phyloP scores from a whole-genome alignment of 2,888 invertebrate genomes.

The Parthenolecanium corni region DNA sequence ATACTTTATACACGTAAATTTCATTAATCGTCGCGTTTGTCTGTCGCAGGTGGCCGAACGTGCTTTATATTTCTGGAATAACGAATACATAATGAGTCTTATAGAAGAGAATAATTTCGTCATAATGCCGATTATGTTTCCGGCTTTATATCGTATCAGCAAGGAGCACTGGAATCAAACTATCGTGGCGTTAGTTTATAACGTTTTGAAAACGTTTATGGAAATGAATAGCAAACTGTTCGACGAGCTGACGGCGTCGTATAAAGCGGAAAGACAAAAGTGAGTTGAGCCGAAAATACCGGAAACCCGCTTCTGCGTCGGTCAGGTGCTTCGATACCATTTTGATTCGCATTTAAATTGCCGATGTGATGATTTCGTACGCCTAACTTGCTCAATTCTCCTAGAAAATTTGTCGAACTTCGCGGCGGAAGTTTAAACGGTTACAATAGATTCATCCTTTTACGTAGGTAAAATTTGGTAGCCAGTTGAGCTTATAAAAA shows the following conservation, averaged over 20 bases:
- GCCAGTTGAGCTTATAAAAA: too few relatives aligned
- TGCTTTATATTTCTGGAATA: constrained; percentile 99
- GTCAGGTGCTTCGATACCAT: not conserved
- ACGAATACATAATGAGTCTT: constrained; percentile 98
- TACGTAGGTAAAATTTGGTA: too few relatives aligned
- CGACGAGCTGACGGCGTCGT: constrained; percentile 96
- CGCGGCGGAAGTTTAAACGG: too few relatives aligned
- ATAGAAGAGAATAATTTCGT: constrained; percentile 97
- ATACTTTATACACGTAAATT: not conserved
- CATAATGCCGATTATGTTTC: constrained; percentile 99
- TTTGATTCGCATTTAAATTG: too few relatives aligned
- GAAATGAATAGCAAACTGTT: constrained; percentile 99
- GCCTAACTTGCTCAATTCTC: not conserved
- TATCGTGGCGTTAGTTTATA: constrained; percentile 97
- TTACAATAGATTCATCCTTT: too few relatives aligned
- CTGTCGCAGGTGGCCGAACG: constrained; percentile 83
- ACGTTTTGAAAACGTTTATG: constrained; percentile 99
- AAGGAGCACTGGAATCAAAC: constrained; percentile 99
- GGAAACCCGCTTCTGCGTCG: too few relatives aligned
- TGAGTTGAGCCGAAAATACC: constrained; percentile 47
- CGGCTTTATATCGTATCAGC: constrained; percentile 94
- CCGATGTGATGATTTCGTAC: not conserved
- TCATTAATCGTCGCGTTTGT: not conserved
- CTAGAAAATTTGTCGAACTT: too few relatives aligned
- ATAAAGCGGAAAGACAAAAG: constrained; percentile 99